A percentile compares a stretch with the other conserved stretches of the same genome.
Evolutionary conservation across 2,797 vertebrate species (phyloP).

Genomic region (Girardinus metallicus): DNA sequence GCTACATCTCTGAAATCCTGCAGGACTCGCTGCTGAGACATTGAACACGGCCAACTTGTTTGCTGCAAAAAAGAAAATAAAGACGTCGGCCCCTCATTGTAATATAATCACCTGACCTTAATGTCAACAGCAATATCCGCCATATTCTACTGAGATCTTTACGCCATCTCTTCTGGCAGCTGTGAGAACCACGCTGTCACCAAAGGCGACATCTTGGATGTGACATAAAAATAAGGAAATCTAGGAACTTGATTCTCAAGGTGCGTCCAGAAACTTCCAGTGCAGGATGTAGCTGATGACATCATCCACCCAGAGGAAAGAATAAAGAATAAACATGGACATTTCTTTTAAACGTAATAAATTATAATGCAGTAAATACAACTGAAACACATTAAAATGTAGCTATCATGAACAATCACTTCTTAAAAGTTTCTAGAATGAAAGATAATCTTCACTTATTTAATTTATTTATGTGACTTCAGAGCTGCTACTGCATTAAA

Average conservation of each 20-base stretch:
- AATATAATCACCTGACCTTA: slow-evolving; percentile 59
- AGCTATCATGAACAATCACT: not conserved
- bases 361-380: not conserved
- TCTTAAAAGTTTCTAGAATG: not conserved
- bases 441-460: not conserved
- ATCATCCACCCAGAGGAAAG: not conserved
- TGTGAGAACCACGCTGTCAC: not conserved
- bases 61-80: slow-evolving; percentile 1
- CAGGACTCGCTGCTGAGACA: slow-evolving; percentile 73
- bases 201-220: not conserved
- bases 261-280: not conserved
- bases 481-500: not conserved
- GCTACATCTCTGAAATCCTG: slow-evolving; percentile 70
- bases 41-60: slow-evolving; percentile 61
- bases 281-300: not conserved
- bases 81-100: slow-evolving; percentile 8
- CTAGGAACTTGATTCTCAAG: not conserved
- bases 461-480: not conserved
- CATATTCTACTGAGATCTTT: slow-evolving; percentile 22
- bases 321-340: not conserved
- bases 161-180: not conserved
- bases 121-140: slow-evolving; percentile 65
- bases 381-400: not conserved
- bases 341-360: not conserved
- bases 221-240: slow-evolving; percentile 1